Base-by-base conservation (phyloP, 2,797 vertebrate species). In the Tolypeutes matacus region DNA sequence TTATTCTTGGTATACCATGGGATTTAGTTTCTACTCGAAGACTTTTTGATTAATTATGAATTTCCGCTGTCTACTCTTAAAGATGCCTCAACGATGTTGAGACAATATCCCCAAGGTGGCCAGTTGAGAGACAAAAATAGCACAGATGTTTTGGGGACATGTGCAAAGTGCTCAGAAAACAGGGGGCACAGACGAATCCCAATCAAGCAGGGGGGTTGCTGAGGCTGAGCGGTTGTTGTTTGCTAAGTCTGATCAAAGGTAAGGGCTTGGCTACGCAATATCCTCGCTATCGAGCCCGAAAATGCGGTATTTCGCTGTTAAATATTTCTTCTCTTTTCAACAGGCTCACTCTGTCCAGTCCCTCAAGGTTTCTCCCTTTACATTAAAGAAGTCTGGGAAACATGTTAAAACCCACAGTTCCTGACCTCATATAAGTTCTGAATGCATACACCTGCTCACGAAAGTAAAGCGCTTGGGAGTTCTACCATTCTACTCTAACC, bases 341-440 rank as follows among this genome's bases (percentile, higher is more conserved):
- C n/a, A 67, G 42, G 23, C 20, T 95, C 29, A 39, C 34, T 94
- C 42, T 93, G 60, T 64, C 17, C 46, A 82, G 51, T 10, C 7
- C 36, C 56, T 77, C 20, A 93, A 39, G 46, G 83, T 27, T 76
- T 78, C 51, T 34, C 34, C 39, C 18, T 53, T 76, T 34, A 75
- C 3, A 29, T 62, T 83, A 73, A 77, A 88, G 36, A 39, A 87
- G 10, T 77, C 39, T 58, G 46, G 31, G 51, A 84, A 46, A 85
- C 8, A 11, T 62, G 3, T 81, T 93, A 95, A 67, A 70, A 96
- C 29, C 56, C 56, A 56, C 2, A 78, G 21, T 39, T 93, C 34
- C 64, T 85, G 23, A 94, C n/a, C 34, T 77, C 67, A 73, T 4
- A 72, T 87, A 95, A 93, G 86, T 62, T 95, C 10, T 90, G 60